Percentiles rank a stretch among this genome's conserved stretches.
These are phyloP conservation scores for Pangasius macronema DNA, from an alignment of 2,797 vertebrate genomes.

Conservation along the genomic window DNA sequence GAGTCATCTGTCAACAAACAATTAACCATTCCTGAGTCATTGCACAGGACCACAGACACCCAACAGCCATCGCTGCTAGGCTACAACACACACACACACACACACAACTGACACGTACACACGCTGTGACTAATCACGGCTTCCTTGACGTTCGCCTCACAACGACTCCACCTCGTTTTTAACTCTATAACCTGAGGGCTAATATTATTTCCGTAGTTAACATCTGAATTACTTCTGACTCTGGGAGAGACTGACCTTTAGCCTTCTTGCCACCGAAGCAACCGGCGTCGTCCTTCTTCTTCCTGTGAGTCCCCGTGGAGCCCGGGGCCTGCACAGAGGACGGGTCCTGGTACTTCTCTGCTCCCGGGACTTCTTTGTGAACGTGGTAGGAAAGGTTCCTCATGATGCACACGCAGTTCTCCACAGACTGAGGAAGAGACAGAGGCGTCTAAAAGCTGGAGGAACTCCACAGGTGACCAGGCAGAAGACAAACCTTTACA, in stretches of 20 bases:
- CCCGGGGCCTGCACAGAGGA: slow-evolving; percentile 75
- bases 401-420: slow-evolving; percentile 99
- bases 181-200: background rate
- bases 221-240: background rate
- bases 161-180: no score
- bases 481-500: background rate
- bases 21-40: background rate
- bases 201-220: background rate
- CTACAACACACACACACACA: background rate
- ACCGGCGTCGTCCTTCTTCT: slow-evolving; percentile 94
- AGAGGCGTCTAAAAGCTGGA: background rate
- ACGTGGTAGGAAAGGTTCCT: slow-evolving; percentile 97
- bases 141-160: background rate
- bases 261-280: slow-evolving; percentile 98
- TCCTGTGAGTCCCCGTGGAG: slow-evolving; percentile 83
- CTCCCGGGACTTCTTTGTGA: slow-evolving; percentile 97
- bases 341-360: slow-evolving; percentile 88
- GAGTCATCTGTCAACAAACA: background rate
- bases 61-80: background rate
- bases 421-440: slow-evolving; percentile 84
- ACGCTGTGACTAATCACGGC: background rate
- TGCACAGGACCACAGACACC: background rate
- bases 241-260: slow-evolving; percentile 82
- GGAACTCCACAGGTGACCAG: background rate
- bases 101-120: background rate